Conservation (phyloP, 2,797 vertebrate species). For the Cheracebus regulus region DNA sequence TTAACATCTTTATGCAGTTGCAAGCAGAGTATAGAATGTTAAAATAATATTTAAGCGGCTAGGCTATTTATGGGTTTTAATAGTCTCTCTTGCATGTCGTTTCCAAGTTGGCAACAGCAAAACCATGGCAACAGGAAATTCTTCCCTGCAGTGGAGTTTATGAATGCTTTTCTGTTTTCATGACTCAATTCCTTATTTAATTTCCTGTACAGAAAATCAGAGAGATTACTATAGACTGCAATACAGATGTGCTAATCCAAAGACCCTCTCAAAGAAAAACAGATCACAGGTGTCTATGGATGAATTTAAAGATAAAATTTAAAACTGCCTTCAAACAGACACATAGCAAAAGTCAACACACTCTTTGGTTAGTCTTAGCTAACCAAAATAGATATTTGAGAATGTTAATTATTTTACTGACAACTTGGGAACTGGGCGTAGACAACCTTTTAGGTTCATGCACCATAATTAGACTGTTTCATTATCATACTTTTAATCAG, state of each 20-base stretch:
- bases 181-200: slow-evolving; percentile 79
- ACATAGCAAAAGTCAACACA: not conserved
- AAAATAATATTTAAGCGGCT: slow-evolving; percentile 64
- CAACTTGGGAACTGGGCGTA: not conserved
- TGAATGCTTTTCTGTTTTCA: slow-evolving; percentile 80
- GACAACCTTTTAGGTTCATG: not conserved
- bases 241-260: slow-evolving; percentile 69
- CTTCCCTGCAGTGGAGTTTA: slow-evolving; percentile 76
- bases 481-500: not conserved
- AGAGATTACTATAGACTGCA: slow-evolving; percentile 68
- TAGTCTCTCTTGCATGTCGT: slow-evolving; percentile 64
- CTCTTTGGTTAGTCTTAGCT: not conserved
- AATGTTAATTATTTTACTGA: not conserved
- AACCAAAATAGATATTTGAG: not conserved
- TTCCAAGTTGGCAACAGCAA: slow-evolving; percentile 75
- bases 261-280: slow-evolving; percentile 62
- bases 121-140: slow-evolving; percentile 77
- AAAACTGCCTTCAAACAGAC: not conserved
- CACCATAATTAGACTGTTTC: not conserved
- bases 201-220: slow-evolving; percentile 74
- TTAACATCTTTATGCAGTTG: slow-evolving; percentile 45
- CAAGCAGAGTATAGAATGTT: slow-evolving; percentile 32
- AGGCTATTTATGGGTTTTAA: slow-evolving; percentile 78
- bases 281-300: slow-evolving; percentile 46
- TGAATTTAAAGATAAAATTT: slow-evolving; percentile 53